Base-by-base conservation (phyloP, 2,888 invertebrate species). In the Ennomos erosarius region DNA sequence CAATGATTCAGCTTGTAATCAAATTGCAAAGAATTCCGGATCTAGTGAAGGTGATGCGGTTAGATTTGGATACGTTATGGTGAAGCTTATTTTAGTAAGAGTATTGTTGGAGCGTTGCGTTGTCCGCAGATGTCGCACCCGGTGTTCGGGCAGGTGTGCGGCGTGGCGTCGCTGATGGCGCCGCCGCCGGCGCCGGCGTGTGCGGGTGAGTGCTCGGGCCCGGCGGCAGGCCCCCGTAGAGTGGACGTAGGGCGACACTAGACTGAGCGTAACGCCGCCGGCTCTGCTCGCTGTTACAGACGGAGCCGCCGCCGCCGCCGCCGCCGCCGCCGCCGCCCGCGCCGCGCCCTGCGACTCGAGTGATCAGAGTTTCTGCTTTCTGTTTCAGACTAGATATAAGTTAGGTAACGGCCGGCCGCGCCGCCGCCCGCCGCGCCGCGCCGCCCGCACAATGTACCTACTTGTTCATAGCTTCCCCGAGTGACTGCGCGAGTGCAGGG, bases 311-410 rank as follows among this genome's bases (percentile, higher is more conserved):
- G 48, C 57, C 53, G 61, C 56, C 59, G 53, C 59, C 51, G 59
- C 57, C 60, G 59, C 59, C 59, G 59, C 64, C 66, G 64, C 60
- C 64, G 61, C 59, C 63, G 6, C 55, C 59, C 59, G 55, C 62
- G 57, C 49, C 48, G 52, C 59, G 59, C 60, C 52, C 63, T 52
- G 47, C 66, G 59, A 57, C 65, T 85, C 84, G n/a, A 89, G 89
- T 90, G 87, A 90, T 89, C 84, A 79, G 53, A 82, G 81, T 84
- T 86, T 90, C 88, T 90, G 90, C 90, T 90, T 90, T 90, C 90
- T 90, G 90, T 90, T 90, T 84, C 90, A 90, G 90, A 69, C 88
- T 90, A 90, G 88, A 87, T 88, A 85, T 90, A 90, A 89, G 89
- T 90, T 90, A 89, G 89, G 88, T 89, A 83, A 71, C 74, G 71